Conservation (phyloP, 2,797 vertebrate species). For the Poliocrania exsul region DNA sequence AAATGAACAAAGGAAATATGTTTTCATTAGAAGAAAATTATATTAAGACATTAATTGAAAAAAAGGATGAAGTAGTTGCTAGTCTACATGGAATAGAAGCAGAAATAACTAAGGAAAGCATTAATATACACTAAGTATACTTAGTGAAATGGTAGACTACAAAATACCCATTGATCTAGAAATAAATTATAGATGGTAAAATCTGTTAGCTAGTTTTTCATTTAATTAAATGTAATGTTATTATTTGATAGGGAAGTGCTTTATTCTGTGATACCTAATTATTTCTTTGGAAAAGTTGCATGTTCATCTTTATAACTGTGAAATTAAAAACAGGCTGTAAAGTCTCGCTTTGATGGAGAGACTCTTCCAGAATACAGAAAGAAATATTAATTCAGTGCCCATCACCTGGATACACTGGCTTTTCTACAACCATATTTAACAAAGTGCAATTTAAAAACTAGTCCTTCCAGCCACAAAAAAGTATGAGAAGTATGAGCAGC, state of each 20-base stretch:
- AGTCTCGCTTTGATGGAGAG: background rate
- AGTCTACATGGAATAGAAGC: background rate
- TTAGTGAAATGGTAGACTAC: background rate
- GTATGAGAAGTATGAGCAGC: background rate
- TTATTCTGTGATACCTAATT: constrained; percentile 4
- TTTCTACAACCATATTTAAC: background rate
- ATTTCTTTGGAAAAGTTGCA: background rate
- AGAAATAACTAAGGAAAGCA: background rate
- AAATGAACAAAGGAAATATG: background rate
- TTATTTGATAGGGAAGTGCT: background rate
- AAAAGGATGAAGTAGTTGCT: background rate
- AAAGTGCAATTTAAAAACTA: background rate
- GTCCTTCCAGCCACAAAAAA: background rate
- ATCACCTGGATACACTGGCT: background rate
- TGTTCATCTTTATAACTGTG: constrained; percentile 12
- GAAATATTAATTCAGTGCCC: background rate
- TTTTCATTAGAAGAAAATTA: background rate
- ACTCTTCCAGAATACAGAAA: background rate
- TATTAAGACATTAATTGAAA: background rate
- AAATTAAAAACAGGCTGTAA: background rate
- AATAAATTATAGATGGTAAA: background rate
- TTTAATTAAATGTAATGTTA: constrained; percentile 1
- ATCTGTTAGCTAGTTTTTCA: background rate
- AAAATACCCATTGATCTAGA: background rate
- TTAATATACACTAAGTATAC: background rate